A percentile compares a stretch with the other conserved stretches of the same genome.
phyloP scores from a whole-genome alignment of 2,888 invertebrate species.

The Lagria hirta region DNA sequence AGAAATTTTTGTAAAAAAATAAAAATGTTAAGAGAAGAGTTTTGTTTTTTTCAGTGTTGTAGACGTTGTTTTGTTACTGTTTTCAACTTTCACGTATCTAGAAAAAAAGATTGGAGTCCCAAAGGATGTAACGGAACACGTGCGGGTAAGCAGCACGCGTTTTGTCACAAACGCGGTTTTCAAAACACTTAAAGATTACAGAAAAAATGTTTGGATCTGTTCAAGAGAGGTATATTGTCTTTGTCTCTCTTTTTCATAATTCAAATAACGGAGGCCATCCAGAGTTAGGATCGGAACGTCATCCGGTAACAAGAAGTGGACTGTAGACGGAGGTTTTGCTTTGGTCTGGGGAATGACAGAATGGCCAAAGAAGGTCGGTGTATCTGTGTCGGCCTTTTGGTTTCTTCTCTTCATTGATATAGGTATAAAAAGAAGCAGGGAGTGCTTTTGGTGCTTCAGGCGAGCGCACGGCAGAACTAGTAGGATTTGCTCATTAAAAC shows the following conservation, averaged over 20 bases:
- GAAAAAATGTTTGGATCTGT: constrained; percentile 25
- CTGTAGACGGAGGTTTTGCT: constrained; percentile 32
- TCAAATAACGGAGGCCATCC: constrained; percentile 30
- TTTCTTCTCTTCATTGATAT: constrained; percentile 46
- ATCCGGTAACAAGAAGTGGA: constrained; percentile 29
- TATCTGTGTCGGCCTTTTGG: constrained; percentile 33
- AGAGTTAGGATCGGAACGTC: constrained; percentile 20
- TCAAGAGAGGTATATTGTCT: constrained; percentile 28
- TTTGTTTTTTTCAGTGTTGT: too few relatives aligned
- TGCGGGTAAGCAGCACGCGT: constrained; percentile 19
- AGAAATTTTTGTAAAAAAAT: too few relatives aligned
- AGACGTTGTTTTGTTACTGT: too few relatives aligned
- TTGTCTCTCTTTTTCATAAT: constrained; percentile 39
- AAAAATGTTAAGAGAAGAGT: too few relatives aligned
- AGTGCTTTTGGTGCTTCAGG: constrained; percentile 38
- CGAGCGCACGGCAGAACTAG: constrained; percentile 37
- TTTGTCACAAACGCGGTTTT: constrained; percentile 35
- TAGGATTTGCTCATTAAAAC: constrained; percentile 53
- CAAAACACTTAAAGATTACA: constrained; percentile 27
- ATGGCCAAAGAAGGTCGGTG: constrained; percentile 41
- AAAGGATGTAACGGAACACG: constrained; percentile 10
- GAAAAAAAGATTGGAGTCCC: neutral
- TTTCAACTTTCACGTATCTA: too few relatives aligned
- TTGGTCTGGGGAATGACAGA: constrained; percentile 32
- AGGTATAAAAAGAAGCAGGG: constrained; percentile 48